Evolutionary conservation across 92 coral and sea anemone species (phyloP), one percentile per base, ranked within the genome.

Genomic region (Zoanthus solanderi): DNA sequence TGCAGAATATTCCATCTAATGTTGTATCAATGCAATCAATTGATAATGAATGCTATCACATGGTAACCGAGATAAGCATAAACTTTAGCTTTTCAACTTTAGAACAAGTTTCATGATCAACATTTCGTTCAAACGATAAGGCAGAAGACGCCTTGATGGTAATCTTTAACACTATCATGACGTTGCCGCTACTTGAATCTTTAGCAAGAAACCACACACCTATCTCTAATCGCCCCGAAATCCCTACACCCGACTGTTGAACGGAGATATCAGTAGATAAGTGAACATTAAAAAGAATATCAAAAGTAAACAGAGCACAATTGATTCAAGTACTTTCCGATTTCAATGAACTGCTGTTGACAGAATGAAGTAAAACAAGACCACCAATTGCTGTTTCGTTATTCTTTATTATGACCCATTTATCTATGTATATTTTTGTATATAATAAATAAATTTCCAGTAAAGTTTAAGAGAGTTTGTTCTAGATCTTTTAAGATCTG

Each of bases 261-360:
- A 14, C 53, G 34, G 74, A 63, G 23, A 80, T 81, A 44, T 45
- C 42, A 81, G 60, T 66, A 18, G 75, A 81, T 81, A 81, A 81
- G 57, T 81, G 74, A 46, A 50, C 84, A 16, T 79, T 10, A 17
- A 63, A 63, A 17, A 17, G 6, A 31, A 14, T 81, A 29, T 60
- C 74, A 47, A 81, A 81, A 67, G 85, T 80, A 81, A 81, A 81
- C 85, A 81, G 61, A 81, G 60, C 9, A 28, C 85, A 65, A 81
- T 81, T 67, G 75, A 28, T 81, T 81, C 75, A 67, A 81, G 85
- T 81, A 81, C 76, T 81, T 65, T 54, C 82, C 85, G 47, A 37
- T 47, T 45, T 66, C 42, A 65, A 66, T 46, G 47, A 81, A 30
- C 85, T 66, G 60, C 75, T 48, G 85, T 42, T 68, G 72, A 81